phyloP scores from a whole-genome alignment of 1,140 invertebrate species.

The Plectus sambesii region DNA sequence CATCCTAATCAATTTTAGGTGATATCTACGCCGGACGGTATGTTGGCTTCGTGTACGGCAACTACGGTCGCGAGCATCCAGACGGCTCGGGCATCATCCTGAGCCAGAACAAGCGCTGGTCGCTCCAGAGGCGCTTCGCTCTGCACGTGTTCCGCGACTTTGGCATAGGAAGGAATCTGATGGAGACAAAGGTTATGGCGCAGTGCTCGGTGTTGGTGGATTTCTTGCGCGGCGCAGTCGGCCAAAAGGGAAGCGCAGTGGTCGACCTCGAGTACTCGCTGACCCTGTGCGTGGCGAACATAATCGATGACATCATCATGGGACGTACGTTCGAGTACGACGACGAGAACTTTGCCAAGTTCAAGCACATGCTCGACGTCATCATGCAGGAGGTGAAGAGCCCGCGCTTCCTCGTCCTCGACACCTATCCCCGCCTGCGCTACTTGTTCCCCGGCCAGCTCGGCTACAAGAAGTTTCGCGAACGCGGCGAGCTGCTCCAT shows the following conservation, averaged over 20 bases:
- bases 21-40: slow-evolving; percentile 29
- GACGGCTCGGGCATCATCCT: slow-evolving; percentile 29
- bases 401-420: too few relatives aligned
- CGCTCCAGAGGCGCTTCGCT: slow-evolving; percentile 75
- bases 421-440: too few relatives aligned
- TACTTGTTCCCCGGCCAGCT: too few relatives aligned
- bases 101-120: slow-evolving; percentile 56
- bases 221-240: slow-evolving; percentile 16
- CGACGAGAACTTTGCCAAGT: slow-evolving; percentile 30
- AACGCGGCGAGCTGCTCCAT: too few relatives aligned
- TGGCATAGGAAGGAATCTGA: slow-evolving; percentile 66
- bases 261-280: slow-evolving; percentile 23
- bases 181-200: slow-evolving; percentile 72
- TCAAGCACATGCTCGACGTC: slow-evolving; percentile 31
- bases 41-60: slow-evolving; percentile 27
- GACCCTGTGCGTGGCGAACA: slow-evolving; percentile 36
- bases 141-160: slow-evolving; percentile 74
- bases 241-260: slow-evolving; percentile 12
- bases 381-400: slow-evolving; percentile 27
- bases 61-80: slow-evolving; percentile 28
- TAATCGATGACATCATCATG: slow-evolving; percentile 38
- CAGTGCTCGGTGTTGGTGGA: slow-evolving; percentile 19
- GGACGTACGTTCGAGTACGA: slow-evolving; percentile 27
- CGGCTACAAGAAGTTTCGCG: too few relatives aligned
- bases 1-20: too few relatives aligned